Evolutionary conservation across 1,140 invertebrate species (phyloP), one percentile per base, ranked within the genome.

Genomic region (Micrasema minimum): DNA sequence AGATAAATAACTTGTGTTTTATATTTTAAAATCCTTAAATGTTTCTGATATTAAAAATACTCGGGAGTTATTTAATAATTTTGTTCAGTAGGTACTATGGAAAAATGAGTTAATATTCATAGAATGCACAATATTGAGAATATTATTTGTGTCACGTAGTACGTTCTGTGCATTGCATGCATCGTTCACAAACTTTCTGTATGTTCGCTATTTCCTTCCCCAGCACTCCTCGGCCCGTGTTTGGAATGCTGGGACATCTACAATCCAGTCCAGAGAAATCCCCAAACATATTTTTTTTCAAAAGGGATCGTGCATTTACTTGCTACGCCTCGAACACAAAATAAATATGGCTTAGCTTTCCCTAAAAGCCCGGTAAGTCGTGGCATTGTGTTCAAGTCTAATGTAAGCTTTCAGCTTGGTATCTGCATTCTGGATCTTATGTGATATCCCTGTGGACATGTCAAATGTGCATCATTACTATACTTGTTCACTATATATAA

Each of bases 91-190:
- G n/a, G n/a, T n/a, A n/a, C n/a, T n/a, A n/a, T n/a, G n/a, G n/a
- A n/a, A n/a, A n/a, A n/a, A n/a, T n/a, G n/a, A n/a, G n/a, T n/a
- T n/a, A n/a, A n/a, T n/a, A n/a, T n/a, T n/a, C n/a, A n/a, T n/a
- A 5, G 16, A 45, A 45, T 45, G 7, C 41, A n/a, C 3, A 16
- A 45, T 45, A 45, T 45, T 45, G 3, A 14, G 2, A n/a, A 11
- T 14, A 37, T 14, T 61, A 61, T 65, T 46, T 53, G 50, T 43
- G 48, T 66, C 64, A 53, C 64, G 48, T 66, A 12, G 14, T n/a
- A 16, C 22, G 46, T 50, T 65, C 22, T 16, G 37, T 23, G 43
- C 22, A 53, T 38, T 20, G 51, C 48, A 48, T 22, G 35, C 62
- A 45, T 62, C 45, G 18, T 31, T 10, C 50, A 22, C 48, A 38